Conservation (phyloP, 2,113 vertebrate species). For the Lucifuga dentata region DNA sequence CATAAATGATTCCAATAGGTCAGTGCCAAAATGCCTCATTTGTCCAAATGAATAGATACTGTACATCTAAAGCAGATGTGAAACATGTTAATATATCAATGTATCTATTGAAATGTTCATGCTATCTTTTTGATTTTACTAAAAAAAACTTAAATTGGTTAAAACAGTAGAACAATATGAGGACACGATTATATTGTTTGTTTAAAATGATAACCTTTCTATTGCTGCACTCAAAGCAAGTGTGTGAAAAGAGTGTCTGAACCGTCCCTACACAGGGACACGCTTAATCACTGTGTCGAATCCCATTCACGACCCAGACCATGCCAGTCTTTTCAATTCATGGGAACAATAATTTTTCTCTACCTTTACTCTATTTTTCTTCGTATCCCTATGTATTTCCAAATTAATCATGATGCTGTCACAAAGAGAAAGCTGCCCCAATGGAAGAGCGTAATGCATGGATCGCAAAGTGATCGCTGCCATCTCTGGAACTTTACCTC, state of each 20-base stretch:
- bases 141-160: neutral
- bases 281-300: slow-evolving; percentile 29
- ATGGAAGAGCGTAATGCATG: slow-evolving; percentile 43
- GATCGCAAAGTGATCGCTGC: slow-evolving; percentile 23
- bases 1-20: slow-evolving; percentile 2
- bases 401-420: slow-evolving; percentile 6
- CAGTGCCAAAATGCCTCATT: slow-evolving; percentile 16
- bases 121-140: slow-evolving; percentile 18
- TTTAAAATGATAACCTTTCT: slow-evolving; percentile 18
- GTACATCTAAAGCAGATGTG: slow-evolving; percentile 8
- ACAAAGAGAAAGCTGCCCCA: slow-evolving; percentile 24
- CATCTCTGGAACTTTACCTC: slow-evolving; percentile 47
- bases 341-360: slow-evolving; percentile 38
- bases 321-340: slow-evolving; percentile 12
- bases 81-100: slow-evolving; percentile 16
- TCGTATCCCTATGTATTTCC: slow-evolving; percentile 20
- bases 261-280: slow-evolving; percentile 7
- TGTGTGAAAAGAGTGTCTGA: slow-evolving; percentile 36
- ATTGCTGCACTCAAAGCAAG: slow-evolving; percentile 14
- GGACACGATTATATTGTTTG: slow-evolving; percentile 2
- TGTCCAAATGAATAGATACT: slow-evolving; percentile 12
- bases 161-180: slow-evolving; percentile 8
- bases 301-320: slow-evolving; percentile 44
- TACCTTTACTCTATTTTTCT: too few species aligned
- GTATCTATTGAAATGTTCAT: slow-evolving; percentile 11